phyloP scores from a whole-genome alignment of 2,888 invertebrate species.

The Chloromyia formosa region DNA sequence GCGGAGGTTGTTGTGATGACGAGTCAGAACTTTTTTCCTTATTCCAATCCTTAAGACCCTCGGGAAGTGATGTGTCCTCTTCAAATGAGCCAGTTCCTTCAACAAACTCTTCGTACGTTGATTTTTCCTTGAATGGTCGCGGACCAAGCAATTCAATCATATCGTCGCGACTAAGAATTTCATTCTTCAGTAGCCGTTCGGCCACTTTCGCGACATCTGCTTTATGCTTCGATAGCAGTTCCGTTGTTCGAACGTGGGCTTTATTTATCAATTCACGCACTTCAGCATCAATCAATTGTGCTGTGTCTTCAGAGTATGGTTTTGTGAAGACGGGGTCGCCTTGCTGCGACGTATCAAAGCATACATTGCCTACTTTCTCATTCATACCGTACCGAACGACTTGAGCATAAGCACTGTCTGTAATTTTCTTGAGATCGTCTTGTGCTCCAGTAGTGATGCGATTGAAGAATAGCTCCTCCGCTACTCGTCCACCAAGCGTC shows the following conservation, averaged over 20 bases:
- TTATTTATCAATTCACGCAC: constrained; percentile 78
- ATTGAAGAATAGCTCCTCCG: constrained; percentile 96
- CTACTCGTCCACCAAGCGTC: constrained; percentile 97
- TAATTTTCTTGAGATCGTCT: constrained; percentile 97
- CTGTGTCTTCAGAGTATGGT: constrained; percentile 97
- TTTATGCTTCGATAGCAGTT: constrained; percentile 81
- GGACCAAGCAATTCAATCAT: constrained; percentile 96
- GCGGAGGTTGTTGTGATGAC: constrained; percentile 48
- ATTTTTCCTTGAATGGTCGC: constrained; percentile 97
- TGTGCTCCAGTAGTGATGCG: constrained; percentile 98
- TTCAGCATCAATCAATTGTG: constrained; percentile 94
- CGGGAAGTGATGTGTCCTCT: constrained; percentile 93
- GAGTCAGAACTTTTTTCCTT: constrained; percentile 66
- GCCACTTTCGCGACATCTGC: constrained; percentile 88
- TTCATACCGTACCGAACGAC: constrained; percentile 99
- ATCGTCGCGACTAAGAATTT: constrained; percentile 94
- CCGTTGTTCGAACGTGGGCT: constrained; percentile 84
- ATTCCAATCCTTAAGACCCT: constrained; percentile 97
- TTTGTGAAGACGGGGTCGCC: constrained; percentile 95
- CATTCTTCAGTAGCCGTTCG: constrained; percentile 89
- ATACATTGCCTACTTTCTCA: constrained; percentile 94
- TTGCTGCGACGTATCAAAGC: constrained; percentile 92
- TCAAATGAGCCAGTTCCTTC: constrained; percentile 98
- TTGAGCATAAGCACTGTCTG: constrained; percentile 98
- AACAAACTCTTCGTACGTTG: constrained; percentile 99